Base-by-base conservation (phyloP, 2,797 vertebrate species). In the Eulemur rubriventer region DNA sequence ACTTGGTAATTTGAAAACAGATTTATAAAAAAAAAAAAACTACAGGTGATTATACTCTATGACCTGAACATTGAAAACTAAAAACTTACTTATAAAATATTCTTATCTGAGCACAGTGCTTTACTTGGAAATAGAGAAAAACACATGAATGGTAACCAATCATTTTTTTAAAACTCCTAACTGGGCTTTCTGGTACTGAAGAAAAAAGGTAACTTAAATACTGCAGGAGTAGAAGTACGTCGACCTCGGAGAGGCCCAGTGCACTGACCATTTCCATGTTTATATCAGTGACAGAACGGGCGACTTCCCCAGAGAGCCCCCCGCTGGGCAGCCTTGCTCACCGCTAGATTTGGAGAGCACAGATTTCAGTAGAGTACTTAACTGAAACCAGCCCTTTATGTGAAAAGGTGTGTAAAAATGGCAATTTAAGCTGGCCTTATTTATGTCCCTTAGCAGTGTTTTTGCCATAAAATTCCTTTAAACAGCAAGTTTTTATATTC, bases 41-140 rank as follows among this genome's bases (percentile, higher is more conserved):
- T 57, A 18, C 46, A 76, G 12, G 57, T 95, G 35, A 41, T 76
- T 70, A 57, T 2, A 67, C 28, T 35, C 65, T 41, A 3, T 12
- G 17, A 67, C 63, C 69, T 35, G 52, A 82, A 91, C 48, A 46
- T 22, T 17, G 57, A 18, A 90, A 83, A 38, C 24, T 33, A 57
- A 96, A 78, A 81, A 28, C 35, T 89, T 91, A 43, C 38, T 88
- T 91, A 67, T 0, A 48, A 70, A 85, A 30, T 72, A 43, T 10
- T 91, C 55, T 87, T 78, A 55, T 41, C 30, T 30, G n/a, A 95
- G 41, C n/a, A 43, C 61, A 81, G 52, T 69, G 83, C 61, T 89
- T 70, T 81, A 55, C 17, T 2, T 83, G 38, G 50, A 92, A 87
- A 41, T 70, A 61, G 35, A 65, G 33, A 65, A 65, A 86, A 82